Evolutionary conservation across 2,888 invertebrate species (phyloP).

Genomic region (Agrochola circellaris): DNA sequence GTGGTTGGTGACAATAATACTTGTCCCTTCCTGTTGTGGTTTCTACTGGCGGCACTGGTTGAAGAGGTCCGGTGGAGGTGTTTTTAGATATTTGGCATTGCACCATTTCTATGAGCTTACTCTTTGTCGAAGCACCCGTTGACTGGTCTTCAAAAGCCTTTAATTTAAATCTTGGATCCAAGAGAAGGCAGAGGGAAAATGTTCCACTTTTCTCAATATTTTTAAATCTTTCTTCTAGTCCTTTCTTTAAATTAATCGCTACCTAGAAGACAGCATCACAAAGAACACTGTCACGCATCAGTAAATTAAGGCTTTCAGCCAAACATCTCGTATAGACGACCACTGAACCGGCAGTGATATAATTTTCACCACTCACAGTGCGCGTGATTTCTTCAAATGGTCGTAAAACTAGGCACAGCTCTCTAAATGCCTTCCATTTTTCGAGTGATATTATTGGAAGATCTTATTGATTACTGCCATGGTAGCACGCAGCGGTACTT

Average conservation of each 20-base stretch:
- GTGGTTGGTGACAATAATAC: constrained; percentile 12
- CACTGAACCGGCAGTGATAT: constrained; percentile 21
- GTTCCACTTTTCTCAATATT: constrained; percentile 5
- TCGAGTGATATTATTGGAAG: constrained; percentile 4
- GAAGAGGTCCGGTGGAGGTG: background rate
- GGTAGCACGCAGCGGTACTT: constrained; percentile 17
- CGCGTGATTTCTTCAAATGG: constrained; percentile 27
- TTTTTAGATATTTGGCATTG: background rate
- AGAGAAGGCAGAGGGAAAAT: constrained; percentile 10
- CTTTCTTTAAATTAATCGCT: background rate
- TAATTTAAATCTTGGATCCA: constrained; percentile 30
- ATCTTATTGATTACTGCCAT: constrained; percentile 29
- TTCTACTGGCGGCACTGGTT: background rate
- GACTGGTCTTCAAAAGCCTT: constrained; percentile 29
- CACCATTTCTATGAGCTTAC: constrained; percentile 16
- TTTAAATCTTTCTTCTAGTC: constrained; percentile 2
- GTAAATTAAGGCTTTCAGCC: background rate
- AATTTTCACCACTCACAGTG: constrained; percentile 24
- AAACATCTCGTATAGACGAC: constrained; percentile 4
- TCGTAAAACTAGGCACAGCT: constrained; percentile 9
- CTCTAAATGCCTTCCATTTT: constrained; percentile 8
- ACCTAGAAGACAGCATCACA: background rate
- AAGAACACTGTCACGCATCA: constrained; percentile 7
- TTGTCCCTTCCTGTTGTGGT: constrained; percentile 3
- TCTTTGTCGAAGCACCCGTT: constrained; percentile 8